Evolutionary conservation across 2,113 vertebrate genomes (phyloP), one percentile per base, ranked within the genome.

Genomic region (Meriones unguiculatus): DNA sequence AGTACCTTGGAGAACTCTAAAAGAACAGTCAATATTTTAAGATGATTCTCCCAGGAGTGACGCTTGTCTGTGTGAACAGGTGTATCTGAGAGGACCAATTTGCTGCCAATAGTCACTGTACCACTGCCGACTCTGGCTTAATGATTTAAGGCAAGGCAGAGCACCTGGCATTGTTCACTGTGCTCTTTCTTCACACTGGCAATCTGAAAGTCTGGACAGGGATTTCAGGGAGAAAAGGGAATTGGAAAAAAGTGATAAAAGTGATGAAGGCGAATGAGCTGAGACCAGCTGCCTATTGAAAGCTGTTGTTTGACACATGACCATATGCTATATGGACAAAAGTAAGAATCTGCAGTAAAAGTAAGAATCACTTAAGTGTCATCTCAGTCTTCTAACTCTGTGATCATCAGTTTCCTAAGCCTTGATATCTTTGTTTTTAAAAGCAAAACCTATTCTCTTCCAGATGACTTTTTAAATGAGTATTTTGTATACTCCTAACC

Each of bases 11-110:
- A 97, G 97, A 96, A 87, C 64, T 89, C 90, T 92, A 81, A 94
- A 97, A 96, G 97, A 97, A 94, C 84, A 96, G 93, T 97, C 96
- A 97, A 93, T 98, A 97, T 97, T 97, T 97, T 96, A 97, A 73
- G 69, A 78, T 91, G 80, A 76, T 59, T 94, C 93, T 97, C 97
- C 92, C 91, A 91, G 52, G 93, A 97, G 85, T 82, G 94, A 59
- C 22, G 46, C 81, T 30, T 64, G 94, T 92, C 91, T 94, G 30
- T 50, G 54, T 91, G 97, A 98, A 97, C 89, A 97, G 96, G 77
- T 97, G 93, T 96, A 95, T 95, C 93, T 78, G 82, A 94, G 97
- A 97, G 97, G 96, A 91, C 94, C 96, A 97, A 96, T 97, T 97
- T 96, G 91, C 96, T 96, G 91, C 91, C 94, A 80, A 84, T 80